Evolutionary conservation across 2,888 invertebrate genomes (phyloP).

Genomic region (Volucella bombylans): DNA sequence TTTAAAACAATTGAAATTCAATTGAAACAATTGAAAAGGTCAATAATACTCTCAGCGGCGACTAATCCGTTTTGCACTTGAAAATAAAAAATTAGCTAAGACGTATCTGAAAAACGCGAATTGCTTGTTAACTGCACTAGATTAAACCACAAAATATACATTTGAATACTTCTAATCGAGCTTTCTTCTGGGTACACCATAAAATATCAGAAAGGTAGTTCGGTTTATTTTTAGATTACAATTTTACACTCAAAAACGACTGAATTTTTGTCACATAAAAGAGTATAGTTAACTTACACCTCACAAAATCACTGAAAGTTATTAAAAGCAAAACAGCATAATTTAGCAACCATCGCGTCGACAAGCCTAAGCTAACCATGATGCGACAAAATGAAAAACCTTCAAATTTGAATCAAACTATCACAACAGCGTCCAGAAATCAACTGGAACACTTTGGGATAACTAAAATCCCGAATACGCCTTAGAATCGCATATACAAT

Average conservation of each 20-base stretch:
- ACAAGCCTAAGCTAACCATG: conserved; percentile 10
- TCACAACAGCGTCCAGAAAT: conserved; percentile 48
- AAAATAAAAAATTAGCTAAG: too few species aligned
- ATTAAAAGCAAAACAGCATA: conserved; percentile 8
- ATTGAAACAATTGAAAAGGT: too few species aligned
- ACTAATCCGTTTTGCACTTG: too few species aligned
- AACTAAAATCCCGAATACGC: conserved; percentile 24
- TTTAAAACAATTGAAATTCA: too few species aligned
- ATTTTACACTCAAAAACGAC: neutral
- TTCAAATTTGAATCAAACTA: conserved; percentile 8
- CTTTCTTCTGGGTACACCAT: too few species aligned
- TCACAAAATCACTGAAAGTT: neutral
- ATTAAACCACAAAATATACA: too few species aligned
- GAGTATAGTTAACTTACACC: conserved; percentile 36
- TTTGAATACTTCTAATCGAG: too few species aligned
- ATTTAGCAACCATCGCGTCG: conserved; percentile 8
- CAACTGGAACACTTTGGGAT: conserved; percentile 42
- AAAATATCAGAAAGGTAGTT: too few species aligned
- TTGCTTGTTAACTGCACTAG: too few species aligned
- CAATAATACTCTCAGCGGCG: too few species aligned
- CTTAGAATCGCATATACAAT: conserved; percentile 22
- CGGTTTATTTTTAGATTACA: neutral
- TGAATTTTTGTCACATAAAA: neutral
- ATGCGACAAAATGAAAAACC: neutral
- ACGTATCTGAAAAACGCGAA: too few species aligned